Conservation (phyloP, 1,140 invertebrate species). For the Aphelenchoides fujianensis region DNA sequence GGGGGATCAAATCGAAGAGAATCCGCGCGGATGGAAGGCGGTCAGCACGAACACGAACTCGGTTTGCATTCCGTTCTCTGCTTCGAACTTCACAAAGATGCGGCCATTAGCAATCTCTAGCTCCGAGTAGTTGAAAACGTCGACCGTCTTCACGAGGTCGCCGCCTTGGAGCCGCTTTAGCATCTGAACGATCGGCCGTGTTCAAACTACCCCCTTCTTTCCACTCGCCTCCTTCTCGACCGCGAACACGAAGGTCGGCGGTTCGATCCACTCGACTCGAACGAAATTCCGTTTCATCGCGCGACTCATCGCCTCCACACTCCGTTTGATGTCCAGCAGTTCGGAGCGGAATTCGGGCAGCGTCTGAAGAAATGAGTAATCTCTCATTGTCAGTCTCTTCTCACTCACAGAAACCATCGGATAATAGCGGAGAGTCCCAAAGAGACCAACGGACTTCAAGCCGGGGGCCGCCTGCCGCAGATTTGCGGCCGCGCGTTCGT, state of each 20-base stretch:
- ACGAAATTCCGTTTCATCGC: background rate
- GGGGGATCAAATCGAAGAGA: no score
- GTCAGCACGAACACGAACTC: background rate
- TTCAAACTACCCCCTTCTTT: background rate
- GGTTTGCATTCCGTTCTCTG: background rate
- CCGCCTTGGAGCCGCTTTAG: background rate
- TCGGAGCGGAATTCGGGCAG: conserved; percentile 4
- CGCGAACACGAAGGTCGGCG: conserved; percentile 8
- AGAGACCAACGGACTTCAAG: conserved; percentile 8
- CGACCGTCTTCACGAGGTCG: background rate
- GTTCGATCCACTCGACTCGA: background rate
- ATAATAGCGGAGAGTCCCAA: background rate
- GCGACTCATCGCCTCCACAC: conserved; percentile 5
- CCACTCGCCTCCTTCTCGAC: background rate
- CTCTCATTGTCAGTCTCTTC: background rate
- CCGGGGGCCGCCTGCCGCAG: background rate
- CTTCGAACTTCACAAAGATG: background rate
- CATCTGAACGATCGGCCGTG: background rate
- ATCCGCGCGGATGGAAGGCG: background rate
- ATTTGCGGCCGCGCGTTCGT: background rate
- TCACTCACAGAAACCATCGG: background rate
- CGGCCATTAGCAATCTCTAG: background rate
- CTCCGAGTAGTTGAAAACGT: conserved; percentile 7
- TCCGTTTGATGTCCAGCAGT: conserved; percentile 1
- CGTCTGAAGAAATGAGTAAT: background rate